Percentiles rank a stretch among this genome's conserved stretches.
Conservation (phyloP, 2,888 invertebrate genomes). For the Drosophila nr. medialis region DNA sequence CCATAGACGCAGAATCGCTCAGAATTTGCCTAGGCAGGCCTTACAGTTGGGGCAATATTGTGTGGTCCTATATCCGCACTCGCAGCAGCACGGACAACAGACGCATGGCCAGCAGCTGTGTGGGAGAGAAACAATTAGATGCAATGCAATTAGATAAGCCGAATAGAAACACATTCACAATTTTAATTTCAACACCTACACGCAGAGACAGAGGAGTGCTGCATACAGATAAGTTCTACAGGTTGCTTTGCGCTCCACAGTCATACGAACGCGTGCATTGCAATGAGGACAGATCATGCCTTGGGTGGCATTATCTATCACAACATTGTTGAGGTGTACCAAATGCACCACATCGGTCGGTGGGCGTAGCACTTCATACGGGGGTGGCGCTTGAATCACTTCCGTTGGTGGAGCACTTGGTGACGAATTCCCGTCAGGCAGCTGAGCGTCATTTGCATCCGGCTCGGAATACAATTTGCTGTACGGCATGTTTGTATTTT, state of each 20-base stretch:
- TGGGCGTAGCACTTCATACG: background rate
- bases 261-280: conserved; percentile 27
- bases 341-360: conserved; percentile 13
- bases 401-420: conserved; percentile 43
- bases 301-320: conserved; percentile 19
- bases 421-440: background rate
- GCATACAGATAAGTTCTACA: conserved; percentile 46
- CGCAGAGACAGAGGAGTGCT: conserved; percentile 45
- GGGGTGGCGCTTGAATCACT: background rate
- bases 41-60: conserved; percentile 69
- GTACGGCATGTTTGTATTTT: conserved; percentile 52
- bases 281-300: conserved; percentile 60
- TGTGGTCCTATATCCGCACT: conserved; percentile 54
- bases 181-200: conserved; percentile 54
- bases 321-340: no score
- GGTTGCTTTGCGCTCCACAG: conserved; percentile 55
- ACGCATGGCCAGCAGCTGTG: conserved; percentile 64
- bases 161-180: no score
- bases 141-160: conserved; percentile 1
- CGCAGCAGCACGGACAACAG: conserved; percentile 62
- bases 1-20: background rate
- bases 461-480: conserved; percentile 20
- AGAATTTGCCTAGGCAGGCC: conserved; percentile 48
- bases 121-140: background rate
- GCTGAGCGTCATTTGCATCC: conserved; percentile 26